phyloP scores from a whole-genome alignment of 2,888 invertebrate species.

The Miltochrista miniata region DNA sequence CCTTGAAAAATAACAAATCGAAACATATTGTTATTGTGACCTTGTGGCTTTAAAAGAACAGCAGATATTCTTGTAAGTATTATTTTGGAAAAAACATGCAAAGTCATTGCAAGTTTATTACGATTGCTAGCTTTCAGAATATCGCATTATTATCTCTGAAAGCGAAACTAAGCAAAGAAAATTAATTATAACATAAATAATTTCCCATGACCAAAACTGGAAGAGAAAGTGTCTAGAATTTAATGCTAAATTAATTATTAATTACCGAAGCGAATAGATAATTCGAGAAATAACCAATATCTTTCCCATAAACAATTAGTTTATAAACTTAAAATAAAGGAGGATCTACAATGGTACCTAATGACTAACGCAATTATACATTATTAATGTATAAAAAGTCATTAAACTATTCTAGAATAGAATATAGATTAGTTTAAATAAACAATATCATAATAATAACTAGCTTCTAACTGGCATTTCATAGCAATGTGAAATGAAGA shows the following conservation, averaged over 20 bases:
- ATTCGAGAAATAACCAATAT: constrained; percentile 31
- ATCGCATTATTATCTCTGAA: no score
- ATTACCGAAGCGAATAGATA: constrained; percentile 21
- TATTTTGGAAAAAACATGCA: no score
- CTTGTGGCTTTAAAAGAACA: no score
- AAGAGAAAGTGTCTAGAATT: constrained; percentile 28
- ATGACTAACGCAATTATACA: constrained; percentile 16
- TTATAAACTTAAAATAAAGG: constrained; percentile 21
- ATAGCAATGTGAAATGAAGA: constrained; percentile 36
- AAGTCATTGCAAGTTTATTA: no score
- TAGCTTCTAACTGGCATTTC: constrained; percentile 38
- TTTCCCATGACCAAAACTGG: background rate
- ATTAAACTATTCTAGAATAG: background rate
- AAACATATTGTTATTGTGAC: no score
- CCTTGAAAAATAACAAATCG: no score
- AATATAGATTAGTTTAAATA: background rate
- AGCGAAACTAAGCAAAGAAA: no score
- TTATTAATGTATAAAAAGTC: background rate
- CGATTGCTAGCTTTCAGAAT: no score
- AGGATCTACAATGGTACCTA: constrained; percentile 30
- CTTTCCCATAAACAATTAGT: constrained; percentile 27
- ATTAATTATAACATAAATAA: no score
- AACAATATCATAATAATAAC: constrained; percentile 5
- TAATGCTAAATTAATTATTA: constrained; percentile 17
- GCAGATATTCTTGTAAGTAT: no score